Conservation (phyloP, 2,888 invertebrate genomes). For the Cantharis lateralis region DNA sequence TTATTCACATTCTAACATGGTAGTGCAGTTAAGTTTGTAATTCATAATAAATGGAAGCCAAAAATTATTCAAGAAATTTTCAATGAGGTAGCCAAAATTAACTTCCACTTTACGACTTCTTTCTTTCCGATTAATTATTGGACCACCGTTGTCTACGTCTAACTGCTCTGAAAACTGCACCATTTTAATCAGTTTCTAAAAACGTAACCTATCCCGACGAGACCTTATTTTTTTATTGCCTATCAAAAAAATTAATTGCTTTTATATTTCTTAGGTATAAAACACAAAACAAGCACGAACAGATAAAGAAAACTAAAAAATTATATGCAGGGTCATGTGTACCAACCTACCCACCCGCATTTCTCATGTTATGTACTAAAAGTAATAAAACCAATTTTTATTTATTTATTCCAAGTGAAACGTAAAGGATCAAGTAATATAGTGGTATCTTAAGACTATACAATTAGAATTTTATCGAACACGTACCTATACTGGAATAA, state of each 20-base stretch:
- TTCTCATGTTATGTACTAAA: background rate
- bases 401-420: background rate
- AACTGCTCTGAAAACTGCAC: background rate
- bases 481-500: background rate
- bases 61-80: background rate
- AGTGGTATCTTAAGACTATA: background rate
- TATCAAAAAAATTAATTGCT: background rate
- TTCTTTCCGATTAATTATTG: background rate
- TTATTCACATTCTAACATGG: background rate
- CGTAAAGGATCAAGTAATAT: background rate
- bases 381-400: background rate
- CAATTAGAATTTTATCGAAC: background rate
- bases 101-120: background rate
- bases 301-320: background rate
- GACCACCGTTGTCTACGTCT: background rate
- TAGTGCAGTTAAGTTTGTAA: background rate
- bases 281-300: background rate
- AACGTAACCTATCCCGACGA: background rate
- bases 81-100: background rate
- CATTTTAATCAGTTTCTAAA: background rate
- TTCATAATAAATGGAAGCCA: background rate
- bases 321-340: background rate
- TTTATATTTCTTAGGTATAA: background rate
- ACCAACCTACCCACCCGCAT: background rate
- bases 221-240: background rate